Base-by-base conservation (phyloP, 2,113 vertebrate species). In the Melanotaenia duboulayi region DNA sequence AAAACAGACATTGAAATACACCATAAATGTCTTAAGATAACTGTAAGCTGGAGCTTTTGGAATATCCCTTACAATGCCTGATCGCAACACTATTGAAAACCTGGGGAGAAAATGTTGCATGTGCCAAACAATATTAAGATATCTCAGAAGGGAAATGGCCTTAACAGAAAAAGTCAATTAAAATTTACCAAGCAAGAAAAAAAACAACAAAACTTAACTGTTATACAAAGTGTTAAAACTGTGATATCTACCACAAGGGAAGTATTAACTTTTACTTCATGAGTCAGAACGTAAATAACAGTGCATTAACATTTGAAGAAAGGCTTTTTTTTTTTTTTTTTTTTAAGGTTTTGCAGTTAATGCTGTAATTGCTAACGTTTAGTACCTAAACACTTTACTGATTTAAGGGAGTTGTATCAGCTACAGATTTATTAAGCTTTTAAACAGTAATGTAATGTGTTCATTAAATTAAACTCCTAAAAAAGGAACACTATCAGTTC, bases 101-200 rank as follows among this genome's bases (percentile, higher is more conserved):
- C 49, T 39, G 56, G 39, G 23, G 39, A 60, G 20, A 37, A 68
- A 67, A 48, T 68, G 39, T 39, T 68, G 51, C n/a, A 44, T 61
- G n/a, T 24, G 48, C 64, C 52, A 35, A 22, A 35, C 23, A 13
- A 42, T 17, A 42, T 23, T 54, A 44, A 74, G 63, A 64, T 39
- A 59, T 59, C 67, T 69, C 52, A 32, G 49, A 44, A 55, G 44
- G 40, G 23, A 14, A 24, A n/a, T 2, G 37, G 44, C n/a, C 57
- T 23, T 59, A 39, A 23, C 54, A 46, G 13, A 37, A n/a, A 42
- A 20, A 42, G 23, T 61, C 48, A 23, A 8, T 0, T 7, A 55
- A 57, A 39, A 49, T 37, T 57, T 16, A 14, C 17, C 10, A 49
- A n/a, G 37, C 51, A 39, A 35, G 11, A 48, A 48, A 8, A 24